Evolutionary conservation across 2,797 vertebrate species (phyloP).

Genomic region (Mormyrops boulengeri): DNA sequence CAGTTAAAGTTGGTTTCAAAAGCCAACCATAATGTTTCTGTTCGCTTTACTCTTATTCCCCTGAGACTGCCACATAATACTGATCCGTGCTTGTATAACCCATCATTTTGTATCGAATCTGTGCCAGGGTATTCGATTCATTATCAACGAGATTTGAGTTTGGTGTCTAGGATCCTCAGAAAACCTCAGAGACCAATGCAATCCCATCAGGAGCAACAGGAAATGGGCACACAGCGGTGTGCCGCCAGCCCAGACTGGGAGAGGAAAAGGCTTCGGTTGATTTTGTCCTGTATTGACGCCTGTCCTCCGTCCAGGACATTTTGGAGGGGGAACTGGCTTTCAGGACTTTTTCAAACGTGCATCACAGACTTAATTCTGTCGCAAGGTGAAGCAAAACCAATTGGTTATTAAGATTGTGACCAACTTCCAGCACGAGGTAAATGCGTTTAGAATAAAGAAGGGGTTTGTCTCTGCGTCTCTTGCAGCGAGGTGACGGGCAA

Average conservation of each 20-base stretch:
- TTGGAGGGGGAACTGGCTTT: conserved; percentile 59
- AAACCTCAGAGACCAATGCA: neutral
- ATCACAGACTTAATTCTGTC: conserved; percentile 66
- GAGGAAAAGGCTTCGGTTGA: neutral
- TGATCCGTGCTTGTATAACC: neutral
- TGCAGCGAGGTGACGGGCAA: too few relatives aligned
- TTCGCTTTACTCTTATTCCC: neutral
- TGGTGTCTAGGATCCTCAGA: neutral
- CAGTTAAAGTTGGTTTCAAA: neutral
- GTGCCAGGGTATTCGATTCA: neutral
- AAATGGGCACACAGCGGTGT: neutral
- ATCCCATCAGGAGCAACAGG: neutral
- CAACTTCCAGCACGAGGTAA: neutral
- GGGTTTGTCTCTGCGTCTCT: neutral
- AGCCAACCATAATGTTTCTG: neutral
- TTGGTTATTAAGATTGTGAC: conserved; percentile 4
- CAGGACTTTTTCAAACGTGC: conserved; percentile 69
- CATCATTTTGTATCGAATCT: neutral
- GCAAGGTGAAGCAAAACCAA: conserved; percentile 50
- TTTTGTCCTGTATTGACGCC: neutral
- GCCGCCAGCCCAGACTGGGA: neutral
- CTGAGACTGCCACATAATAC: neutral
- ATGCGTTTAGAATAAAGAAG: conserved; percentile 9
- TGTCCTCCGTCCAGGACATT: conserved; percentile 42
- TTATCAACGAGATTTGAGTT: neutral